phyloP scores from a whole-genome alignment of 2,888 invertebrate genomes.

The Dynastes maya region DNA sequence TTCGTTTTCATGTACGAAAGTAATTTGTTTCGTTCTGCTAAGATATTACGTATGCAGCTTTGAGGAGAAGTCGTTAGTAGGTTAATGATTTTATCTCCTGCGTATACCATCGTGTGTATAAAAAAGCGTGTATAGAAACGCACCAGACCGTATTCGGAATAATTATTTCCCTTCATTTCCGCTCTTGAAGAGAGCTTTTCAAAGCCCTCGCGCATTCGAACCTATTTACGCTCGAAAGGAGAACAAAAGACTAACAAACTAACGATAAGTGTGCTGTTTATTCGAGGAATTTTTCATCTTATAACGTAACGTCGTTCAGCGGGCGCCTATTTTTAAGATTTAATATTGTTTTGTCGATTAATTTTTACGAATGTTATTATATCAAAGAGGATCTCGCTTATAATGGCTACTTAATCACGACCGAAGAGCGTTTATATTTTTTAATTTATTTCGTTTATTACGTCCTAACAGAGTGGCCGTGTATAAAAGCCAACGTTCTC shows the following conservation, averaged over 20 bases:
- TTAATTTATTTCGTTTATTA: conserved; percentile 1
- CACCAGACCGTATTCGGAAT: conserved; percentile 29
- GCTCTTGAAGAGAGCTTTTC: conserved; percentile 27
- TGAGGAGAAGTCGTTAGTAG: conserved; percentile 25
- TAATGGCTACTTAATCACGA: neutral
- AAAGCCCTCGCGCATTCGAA: neutral
- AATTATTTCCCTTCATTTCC: conserved; percentile 44
- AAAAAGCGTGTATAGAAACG: conserved; percentile 11
- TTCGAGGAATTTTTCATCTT: conserved; percentile 5
- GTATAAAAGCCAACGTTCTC: conserved; percentile 7
- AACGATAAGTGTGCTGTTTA: conserved; percentile 3
- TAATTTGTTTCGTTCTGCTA: conserved; percentile 27
- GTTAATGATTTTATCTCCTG: conserved; percentile 40
- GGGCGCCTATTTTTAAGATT: conserved; percentile 6
- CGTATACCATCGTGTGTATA: conserved; percentile 3
- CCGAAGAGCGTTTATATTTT: conserved; percentile 5
- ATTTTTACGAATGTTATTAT: conserved; percentile 9
- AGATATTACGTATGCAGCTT: conserved; percentile 21
- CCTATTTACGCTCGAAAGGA: neutral
- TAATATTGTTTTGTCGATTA: conserved; percentile 10
- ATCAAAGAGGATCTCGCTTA: neutral
- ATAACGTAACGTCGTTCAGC: neutral
- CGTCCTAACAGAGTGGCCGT: neutral
- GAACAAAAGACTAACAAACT: conserved; percentile 4
- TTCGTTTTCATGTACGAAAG: conserved; percentile 16